These are phyloP conservation scores for Cephus sareptanus DNA, from an alignment of 2,888 invertebrate genomes.

Conservation along the genomic window DNA sequence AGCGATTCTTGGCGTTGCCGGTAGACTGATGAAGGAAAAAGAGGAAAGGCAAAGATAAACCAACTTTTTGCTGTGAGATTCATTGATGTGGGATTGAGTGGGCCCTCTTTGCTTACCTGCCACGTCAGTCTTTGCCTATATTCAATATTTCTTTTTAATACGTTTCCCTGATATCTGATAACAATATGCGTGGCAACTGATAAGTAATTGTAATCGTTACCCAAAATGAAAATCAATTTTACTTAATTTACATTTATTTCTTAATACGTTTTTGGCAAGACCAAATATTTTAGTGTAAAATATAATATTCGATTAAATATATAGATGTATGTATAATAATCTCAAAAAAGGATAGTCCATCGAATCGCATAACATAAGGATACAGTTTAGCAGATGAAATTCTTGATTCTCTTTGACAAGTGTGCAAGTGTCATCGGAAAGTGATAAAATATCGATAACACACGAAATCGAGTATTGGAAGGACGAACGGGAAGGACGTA, in stretches of 20 bases:
- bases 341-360: background rate
- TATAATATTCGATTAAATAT: background rate
- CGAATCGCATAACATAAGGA: background rate
- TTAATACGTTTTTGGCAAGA: too few relatives aligned
- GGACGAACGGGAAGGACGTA: background rate
- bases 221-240: too few relatives aligned
- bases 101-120: background rate
- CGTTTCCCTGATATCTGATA: background rate
- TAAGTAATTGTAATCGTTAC: too few relatives aligned
- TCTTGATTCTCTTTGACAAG: background rate
- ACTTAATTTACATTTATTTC: too few relatives aligned
- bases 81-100: background rate
- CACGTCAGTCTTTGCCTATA: background rate
- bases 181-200: background rate
- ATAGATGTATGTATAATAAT: background rate
- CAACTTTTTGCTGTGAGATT: constrained; percentile 9
- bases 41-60: constrained; percentile 44
- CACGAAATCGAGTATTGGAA: background rate
- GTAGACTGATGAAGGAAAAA: constrained; percentile 53
- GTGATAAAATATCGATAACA: background rate
- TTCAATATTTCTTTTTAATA: background rate
- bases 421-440: background rate
- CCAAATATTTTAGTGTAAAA: too few relatives aligned
- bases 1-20: constrained; percentile 42
- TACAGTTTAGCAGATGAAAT: background rate